Evolutionary conservation across 2,797 vertebrate genomes (phyloP).

Genomic region (Muraenolepis orangiensis): DNA sequence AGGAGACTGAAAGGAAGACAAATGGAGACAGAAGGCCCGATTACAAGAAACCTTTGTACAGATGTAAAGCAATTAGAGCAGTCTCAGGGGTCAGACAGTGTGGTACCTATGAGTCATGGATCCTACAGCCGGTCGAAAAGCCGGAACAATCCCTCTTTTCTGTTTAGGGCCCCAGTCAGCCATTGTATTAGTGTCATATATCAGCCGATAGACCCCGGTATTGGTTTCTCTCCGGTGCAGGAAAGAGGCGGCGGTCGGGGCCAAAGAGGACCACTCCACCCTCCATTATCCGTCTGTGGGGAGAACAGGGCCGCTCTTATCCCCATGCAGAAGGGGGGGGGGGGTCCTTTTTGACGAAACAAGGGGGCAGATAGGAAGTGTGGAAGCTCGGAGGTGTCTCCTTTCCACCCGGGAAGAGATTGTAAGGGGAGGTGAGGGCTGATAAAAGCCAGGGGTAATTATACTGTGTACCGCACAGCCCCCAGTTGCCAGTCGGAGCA

Average conservation of each 20-base stretch:
- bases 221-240: conserved; percentile 80
- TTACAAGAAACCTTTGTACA: conserved; percentile 99
- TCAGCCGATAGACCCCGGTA: conserved; percentile 78
- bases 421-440: conserved; percentile 65
- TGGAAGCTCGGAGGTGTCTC: conserved; percentile 69
- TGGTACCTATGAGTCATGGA: conserved; percentile 86
- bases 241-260: conserved; percentile 73
- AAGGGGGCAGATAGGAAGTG: conserved; percentile 69
- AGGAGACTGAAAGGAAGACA: conserved; percentile 96
- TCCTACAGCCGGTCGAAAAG: conserved; percentile 91
- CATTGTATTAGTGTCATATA: conserved; percentile 91
- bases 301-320: conserved; percentile 77
- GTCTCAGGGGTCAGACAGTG: conserved; percentile 87
- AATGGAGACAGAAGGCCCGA: conserved; percentile 96
- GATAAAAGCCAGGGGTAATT: conserved; percentile 66
- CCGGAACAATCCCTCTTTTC: conserved; percentile 90
- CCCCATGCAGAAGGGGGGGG: conserved; percentile 59
- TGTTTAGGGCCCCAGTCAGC: conserved; percentile 84
- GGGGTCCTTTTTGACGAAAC: conserved; percentile 60
- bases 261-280: conserved; percentile 72
- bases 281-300: conserved; percentile 70
- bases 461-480: conserved; percentile 49
- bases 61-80: conserved; percentile 99
- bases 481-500: conserved; percentile 62
- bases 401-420: conserved; percentile 56